These are phyloP conservation scores for Hylaeus anthracinus DNA, from an alignment of 1,140 invertebrate species.

Conservation along the genomic window DNA sequence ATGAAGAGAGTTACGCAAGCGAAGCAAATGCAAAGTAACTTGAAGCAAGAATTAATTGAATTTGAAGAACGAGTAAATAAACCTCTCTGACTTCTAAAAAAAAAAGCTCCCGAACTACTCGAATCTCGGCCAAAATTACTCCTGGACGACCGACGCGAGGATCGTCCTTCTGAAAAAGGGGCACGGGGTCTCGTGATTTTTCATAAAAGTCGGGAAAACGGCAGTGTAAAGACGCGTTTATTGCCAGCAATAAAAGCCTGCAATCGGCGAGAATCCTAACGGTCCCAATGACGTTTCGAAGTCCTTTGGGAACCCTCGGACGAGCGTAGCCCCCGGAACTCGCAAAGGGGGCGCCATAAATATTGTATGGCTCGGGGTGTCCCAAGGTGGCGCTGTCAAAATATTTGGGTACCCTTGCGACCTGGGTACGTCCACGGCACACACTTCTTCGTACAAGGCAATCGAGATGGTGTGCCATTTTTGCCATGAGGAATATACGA, in stretches of 20 bases:
- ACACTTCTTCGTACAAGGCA: neutral
- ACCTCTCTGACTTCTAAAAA: too few relatives aligned
- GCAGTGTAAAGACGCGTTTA: conserved; percentile 22
- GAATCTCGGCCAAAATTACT: neutral
- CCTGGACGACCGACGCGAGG: neutral
- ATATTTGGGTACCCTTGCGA: neutral
- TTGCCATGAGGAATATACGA: too few relatives aligned
- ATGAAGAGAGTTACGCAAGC: too few relatives aligned
- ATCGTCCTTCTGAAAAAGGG: neutral
- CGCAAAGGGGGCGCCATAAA: neutral
- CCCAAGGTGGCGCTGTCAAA: conserved; percentile 32
- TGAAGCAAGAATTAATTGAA: too few relatives aligned
- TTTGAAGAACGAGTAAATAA: too few relatives aligned
- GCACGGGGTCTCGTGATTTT: conserved; percentile 9
- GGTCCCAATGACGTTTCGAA: neutral
- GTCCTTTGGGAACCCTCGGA: too few relatives aligned
- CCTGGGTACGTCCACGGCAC: too few relatives aligned
- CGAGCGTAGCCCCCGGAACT: neutral
- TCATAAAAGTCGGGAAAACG: conserved; percentile 39
- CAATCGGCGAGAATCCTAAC: conserved; percentile 9
- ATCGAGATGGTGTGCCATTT: too few relatives aligned
- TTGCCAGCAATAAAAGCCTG: conserved; percentile 33
- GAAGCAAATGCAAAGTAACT: too few relatives aligned
- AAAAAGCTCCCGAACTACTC: too few relatives aligned
- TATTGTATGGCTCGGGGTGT: neutral